Evolutionary conservation across 2,113 vertebrate species (phyloP).

Genomic region (Perccottus glenii): DNA sequence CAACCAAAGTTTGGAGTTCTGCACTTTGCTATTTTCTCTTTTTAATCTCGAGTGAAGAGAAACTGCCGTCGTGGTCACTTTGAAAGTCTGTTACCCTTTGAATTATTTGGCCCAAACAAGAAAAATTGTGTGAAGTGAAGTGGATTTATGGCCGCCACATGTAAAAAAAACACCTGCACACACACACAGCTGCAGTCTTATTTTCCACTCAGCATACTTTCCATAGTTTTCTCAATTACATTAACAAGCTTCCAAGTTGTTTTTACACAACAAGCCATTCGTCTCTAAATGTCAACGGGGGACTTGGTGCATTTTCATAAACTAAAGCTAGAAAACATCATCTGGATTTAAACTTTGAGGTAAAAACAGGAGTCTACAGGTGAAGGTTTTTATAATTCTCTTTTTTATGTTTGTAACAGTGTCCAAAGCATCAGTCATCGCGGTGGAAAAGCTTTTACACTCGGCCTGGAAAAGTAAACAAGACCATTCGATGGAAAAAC

Average conservation of each 20-base stretch:
- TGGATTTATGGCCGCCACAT: slow-evolving; percentile 9
- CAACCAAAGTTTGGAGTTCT: background rate
- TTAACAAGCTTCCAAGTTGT: slow-evolving; percentile 43
- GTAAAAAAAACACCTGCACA: slow-evolving; percentile 19
- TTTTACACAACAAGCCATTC: slow-evolving; percentile 41
- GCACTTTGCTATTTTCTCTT: background rate
- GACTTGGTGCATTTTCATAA: background rate
- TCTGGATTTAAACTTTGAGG: no score
- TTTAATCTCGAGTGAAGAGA: slow-evolving; percentile 18
- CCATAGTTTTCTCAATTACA: slow-evolving; percentile 59
- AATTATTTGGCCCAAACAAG: slow-evolving; percentile 18
- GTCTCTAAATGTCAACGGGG: slow-evolving; percentile 46
- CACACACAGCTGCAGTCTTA: slow-evolving; percentile 28
- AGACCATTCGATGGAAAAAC: slow-evolving; percentile 24
- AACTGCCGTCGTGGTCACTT: slow-evolving; percentile 3
- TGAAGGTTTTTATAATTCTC: no score
- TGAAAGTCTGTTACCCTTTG: slow-evolving; percentile 22
- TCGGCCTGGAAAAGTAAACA: slow-evolving; percentile 65
- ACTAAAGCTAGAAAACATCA: background rate
- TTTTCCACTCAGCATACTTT: slow-evolving; percentile 62
- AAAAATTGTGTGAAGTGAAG: background rate
- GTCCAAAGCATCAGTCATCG: slow-evolving; percentile 27
- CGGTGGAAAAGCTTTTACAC: slow-evolving; percentile 40
- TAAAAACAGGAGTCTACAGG: no score
- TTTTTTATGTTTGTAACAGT: background rate